Evolutionary conservation across 1,140 invertebrate species (phyloP).

Genomic region (Augochlora pura): DNA sequence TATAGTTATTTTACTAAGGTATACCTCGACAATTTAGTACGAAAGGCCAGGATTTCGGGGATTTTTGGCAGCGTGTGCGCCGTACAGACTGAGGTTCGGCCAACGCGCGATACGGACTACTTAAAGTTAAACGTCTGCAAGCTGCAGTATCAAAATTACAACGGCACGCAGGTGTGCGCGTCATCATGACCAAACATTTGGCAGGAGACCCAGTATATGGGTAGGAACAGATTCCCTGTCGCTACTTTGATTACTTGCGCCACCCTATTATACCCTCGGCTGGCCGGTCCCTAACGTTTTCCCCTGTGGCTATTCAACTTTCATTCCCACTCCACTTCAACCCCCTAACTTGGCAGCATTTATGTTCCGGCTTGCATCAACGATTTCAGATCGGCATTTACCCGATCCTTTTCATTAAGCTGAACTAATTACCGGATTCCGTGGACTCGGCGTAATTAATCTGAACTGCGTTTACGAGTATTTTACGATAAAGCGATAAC

Average conservation of each 20-base stretch:
- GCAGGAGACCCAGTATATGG: slow-evolving; percentile 19
- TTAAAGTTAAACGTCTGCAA: slow-evolving; percentile 9
- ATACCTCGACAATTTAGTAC: too few relatives aligned
- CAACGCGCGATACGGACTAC: background rate
- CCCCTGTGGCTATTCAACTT: background rate
- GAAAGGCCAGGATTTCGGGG: background rate
- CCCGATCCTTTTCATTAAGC: background rate
- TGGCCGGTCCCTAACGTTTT: too few relatives aligned
- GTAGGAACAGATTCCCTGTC: slow-evolving; percentile 12
- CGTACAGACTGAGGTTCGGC: background rate
- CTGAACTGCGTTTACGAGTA: background rate
- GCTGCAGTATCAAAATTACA: slow-evolving; percentile 18
- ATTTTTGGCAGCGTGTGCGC: background rate
- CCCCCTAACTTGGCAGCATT: too few relatives aligned
- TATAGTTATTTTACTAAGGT: too few relatives aligned
- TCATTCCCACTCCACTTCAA: too few relatives aligned
- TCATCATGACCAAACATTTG: slow-evolving; percentile 28
- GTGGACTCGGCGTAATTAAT: background rate
- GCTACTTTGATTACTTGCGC: slow-evolving; percentile 19
- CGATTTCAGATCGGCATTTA: too few relatives aligned
- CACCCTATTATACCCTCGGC: slow-evolving; percentile 20
- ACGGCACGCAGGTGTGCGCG: slow-evolving; percentile 14
- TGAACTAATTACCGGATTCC: background rate
- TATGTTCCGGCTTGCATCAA: background rate
- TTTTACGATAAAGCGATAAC: background rate